phyloP scores from a whole-genome alignment of 1,140 invertebrate species.

The Tigriopus japonicus region DNA sequence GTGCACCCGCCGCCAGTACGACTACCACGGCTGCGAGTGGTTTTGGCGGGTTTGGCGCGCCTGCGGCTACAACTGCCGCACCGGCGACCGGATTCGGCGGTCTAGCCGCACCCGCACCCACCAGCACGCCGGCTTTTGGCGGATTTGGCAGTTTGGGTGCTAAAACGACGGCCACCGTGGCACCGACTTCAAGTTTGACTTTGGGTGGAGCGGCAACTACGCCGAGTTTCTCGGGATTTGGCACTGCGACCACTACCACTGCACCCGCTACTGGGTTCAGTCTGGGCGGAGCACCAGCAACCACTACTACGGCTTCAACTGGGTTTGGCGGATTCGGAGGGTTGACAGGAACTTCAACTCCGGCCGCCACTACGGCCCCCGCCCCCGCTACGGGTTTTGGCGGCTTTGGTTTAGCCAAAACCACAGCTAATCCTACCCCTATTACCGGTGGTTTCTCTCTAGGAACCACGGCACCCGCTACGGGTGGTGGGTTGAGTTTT shows the following conservation, averaged over 20 bases:
- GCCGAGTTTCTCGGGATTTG: neutral
- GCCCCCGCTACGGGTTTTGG: no score
- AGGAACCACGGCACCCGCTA: neutral
- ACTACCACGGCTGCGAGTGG: neutral
- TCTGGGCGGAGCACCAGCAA: neutral
- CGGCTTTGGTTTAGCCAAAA: no score
- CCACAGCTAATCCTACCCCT: neutral
- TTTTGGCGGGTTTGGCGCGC: neutral
- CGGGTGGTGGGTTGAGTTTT: neutral
- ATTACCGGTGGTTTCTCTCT: conserved; percentile 5
- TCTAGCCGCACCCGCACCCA: neutral
- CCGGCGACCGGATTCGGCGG: neutral
- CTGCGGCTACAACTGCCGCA: neutral
- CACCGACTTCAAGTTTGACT: neutral
- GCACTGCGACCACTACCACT: neutral
- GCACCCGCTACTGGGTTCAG: neutral
- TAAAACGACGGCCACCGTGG: neutral
- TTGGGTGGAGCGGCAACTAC: conserved; percentile 8
- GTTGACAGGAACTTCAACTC: neutral
- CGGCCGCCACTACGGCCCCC: no score
- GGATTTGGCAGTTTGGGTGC: neutral
- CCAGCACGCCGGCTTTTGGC: neutral
- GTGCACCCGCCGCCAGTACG: neutral
- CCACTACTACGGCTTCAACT: neutral
- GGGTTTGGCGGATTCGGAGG: neutral